Percentiles rank a stretch among this genome's conserved stretches.
These are phyloP conservation scores for Cryptops parisi DNA, from an alignment of 2,888 invertebrate species.

Conservation along the genomic window DNA sequence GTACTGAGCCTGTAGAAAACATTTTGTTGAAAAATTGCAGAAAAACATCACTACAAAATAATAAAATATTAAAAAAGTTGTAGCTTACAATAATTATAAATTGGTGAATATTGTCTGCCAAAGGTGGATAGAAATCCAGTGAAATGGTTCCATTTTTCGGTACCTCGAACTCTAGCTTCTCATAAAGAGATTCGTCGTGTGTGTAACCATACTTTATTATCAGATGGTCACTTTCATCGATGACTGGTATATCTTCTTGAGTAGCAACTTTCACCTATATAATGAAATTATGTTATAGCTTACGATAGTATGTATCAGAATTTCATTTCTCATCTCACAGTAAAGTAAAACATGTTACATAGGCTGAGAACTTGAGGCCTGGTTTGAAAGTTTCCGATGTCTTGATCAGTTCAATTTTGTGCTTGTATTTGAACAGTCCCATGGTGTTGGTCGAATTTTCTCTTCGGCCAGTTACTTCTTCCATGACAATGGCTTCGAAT, in stretches of 20 bases:
- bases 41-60: too few species aligned
- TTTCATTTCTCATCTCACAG: too few species aligned
- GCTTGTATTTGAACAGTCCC: constrained; percentile 58
- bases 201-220: constrained; percentile 46
- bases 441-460: constrained; percentile 62
- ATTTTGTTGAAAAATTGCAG: too few species aligned
- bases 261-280: constrained; percentile 48
- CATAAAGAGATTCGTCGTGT: constrained; percentile 41
- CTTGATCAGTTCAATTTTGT: constrained; percentile 58
- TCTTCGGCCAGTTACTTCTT: constrained; percentile 67
- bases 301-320: too few species aligned
- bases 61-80: too few species aligned
- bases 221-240: constrained; percentile 43
- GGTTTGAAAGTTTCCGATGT: constrained; percentile 81
- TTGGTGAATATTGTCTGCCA: constrained; percentile 44
- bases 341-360: too few species aligned
- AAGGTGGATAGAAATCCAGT: constrained; percentile 46
- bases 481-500: constrained; percentile 78
- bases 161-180: constrained; percentile 39
- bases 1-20: constrained; percentile 50
- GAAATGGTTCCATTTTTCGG: constrained; percentile 49
- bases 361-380: constrained; percentile 64
- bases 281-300: neutral
- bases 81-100: constrained; percentile 52
- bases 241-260: constrained; percentile 52